Base-by-base conservation (phyloP, 2,888 invertebrate genomes). In the Machimus rusticus region DNA sequence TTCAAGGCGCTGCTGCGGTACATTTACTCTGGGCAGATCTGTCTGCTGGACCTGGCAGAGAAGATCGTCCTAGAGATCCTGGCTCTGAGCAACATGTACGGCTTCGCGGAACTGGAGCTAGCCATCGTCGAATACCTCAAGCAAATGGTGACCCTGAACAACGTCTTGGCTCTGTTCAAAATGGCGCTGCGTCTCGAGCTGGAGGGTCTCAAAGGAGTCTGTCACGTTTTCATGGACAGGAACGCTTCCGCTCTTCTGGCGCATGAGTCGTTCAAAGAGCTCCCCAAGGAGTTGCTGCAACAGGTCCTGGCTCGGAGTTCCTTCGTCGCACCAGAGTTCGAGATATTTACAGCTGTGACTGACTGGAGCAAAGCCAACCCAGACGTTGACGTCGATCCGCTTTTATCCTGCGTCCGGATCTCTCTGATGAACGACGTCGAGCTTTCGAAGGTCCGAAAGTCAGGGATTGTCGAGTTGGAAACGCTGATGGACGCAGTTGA, bases 161-260 rank as follows among this genome's bases (percentile, higher is more conserved):
- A 99, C 93, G 98, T 99, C 0, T 99, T 99, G 93, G 95, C 97
- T n/a, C 97, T 99, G 90, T 95, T 98, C 90, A 99, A 99, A 92
- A 97, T 98, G 0, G 98, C 99, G 16, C 39, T 78, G 79, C 92
- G 96, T 43, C 96, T 95, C 89, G 95, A 95, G 28, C 92, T 96
- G 89, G 94, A 95, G 37, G 94, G 94, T 12, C 91, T 96, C 82
- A 95, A 95, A 90, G 94, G 96, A 91, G 97, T 97, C 87, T 99
- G 99, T 92, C 96, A 97, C 90, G 95, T 95, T 90, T 99, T 96
- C 92, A 95, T 99, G 93, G 99, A 99, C 92, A 95, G 95, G 89
- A 96, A 99, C 93, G 99, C 99, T 0, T 93, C 94, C 0, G 97
- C 97, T 86, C 95, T 99, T 74, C 94, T 99, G 77, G 94, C 95